Evolutionary conservation across 2,113 vertebrate genomes (phyloP).

Genomic region (Alligator mississippiensis): DNA sequence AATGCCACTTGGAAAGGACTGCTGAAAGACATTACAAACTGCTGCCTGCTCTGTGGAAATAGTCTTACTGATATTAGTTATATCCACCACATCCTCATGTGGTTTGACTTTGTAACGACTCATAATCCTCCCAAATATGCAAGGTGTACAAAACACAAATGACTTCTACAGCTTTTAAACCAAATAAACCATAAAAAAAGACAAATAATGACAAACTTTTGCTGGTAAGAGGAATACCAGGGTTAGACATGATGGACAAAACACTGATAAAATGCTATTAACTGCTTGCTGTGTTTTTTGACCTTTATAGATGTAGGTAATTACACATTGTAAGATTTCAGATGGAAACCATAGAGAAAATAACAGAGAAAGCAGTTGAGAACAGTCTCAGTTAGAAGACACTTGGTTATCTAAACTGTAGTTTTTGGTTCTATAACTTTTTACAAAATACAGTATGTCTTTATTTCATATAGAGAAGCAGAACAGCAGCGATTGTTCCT

Average conservation of each 20-base stretch:
- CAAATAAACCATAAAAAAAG: slow-evolving; percentile 34
- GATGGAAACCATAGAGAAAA: slow-evolving; percentile 52
- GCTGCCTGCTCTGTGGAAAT: slow-evolving; percentile 76
- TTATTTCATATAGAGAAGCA: slow-evolving; percentile 20
- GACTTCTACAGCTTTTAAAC: slow-evolving; percentile 31
- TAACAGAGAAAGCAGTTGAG: slow-evolving; percentile 62
- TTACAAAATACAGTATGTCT: slow-evolving; percentile 47
- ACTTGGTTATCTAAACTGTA: slow-evolving; percentile 32
- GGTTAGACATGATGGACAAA: slow-evolving; percentile 48
- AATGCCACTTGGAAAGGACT: neutral
- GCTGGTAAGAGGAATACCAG: slow-evolving; percentile 75
- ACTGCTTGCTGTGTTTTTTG: slow-evolving; percentile 66
- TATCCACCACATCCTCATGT: slow-evolving; percentile 65
- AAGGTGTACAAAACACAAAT: slow-evolving; percentile 54
- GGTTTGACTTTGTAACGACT: slow-evolving; percentile 58
- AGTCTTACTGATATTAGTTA: slow-evolving; percentile 69
- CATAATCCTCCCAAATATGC: slow-evolving; percentile 40
- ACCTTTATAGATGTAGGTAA: slow-evolving; percentile 46
- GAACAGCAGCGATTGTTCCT: slow-evolving; percentile 12
- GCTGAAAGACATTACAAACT: slow-evolving; percentile 38
- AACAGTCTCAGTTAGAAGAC: slow-evolving; percentile 59
- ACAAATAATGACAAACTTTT: slow-evolving; percentile 57
- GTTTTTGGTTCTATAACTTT: slow-evolving; percentile 61
- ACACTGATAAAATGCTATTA: slow-evolving; percentile 57
- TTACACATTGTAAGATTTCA: slow-evolving; percentile 59